phyloP scores from a whole-genome alignment of 2,797 vertebrate species.

The Takifugu ocellatus region DNA sequence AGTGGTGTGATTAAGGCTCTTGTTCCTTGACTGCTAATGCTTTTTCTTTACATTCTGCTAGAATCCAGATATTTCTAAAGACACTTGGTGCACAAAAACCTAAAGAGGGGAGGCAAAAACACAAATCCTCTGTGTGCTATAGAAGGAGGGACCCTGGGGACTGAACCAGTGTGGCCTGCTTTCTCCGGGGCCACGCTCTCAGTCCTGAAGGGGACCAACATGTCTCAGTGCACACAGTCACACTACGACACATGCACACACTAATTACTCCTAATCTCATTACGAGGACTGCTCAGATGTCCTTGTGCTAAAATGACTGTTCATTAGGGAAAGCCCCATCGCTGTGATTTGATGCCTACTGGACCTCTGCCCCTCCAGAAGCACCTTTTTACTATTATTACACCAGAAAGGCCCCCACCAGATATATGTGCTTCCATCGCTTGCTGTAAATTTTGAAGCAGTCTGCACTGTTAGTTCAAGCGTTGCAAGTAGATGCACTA shows the following conservation, averaged over 20 bases:
- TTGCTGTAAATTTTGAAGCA: conserved; percentile 4
- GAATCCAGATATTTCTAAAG: conserved; percentile 26
- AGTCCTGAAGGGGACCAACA: conserved; percentile 47
- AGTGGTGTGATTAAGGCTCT: conserved; percentile 31
- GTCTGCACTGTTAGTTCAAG: conserved; percentile 5
- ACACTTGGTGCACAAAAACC: conserved; percentile 17
- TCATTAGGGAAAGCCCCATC: conserved; percentile 60
- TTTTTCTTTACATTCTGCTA: conserved; percentile 20
- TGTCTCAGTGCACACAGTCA: conserved; percentile 48
- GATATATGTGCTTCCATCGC: neutral
- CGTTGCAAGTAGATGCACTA: too few species aligned
- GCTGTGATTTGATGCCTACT: conserved; percentile 45
- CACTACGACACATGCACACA: conserved; percentile 50
- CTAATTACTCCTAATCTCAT: conserved; percentile 82
- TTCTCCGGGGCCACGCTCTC: conserved; percentile 48
- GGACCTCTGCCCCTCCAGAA: conserved; percentile 48
- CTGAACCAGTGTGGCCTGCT: conserved; percentile 43
- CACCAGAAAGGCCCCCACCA: conserved; percentile 24
- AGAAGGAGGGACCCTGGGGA: conserved; percentile 56
- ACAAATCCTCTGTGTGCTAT: conserved; percentile 36
- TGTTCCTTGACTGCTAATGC: conserved; percentile 23
- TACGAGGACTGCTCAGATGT: conserved; percentile 70
- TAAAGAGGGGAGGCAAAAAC: conserved; percentile 29
- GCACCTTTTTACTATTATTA: conserved; percentile 43
- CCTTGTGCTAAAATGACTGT: conserved; percentile 46